phyloP scores from a whole-genome alignment of 2,888 invertebrate genomes.

The Cantharis nigra region DNA sequence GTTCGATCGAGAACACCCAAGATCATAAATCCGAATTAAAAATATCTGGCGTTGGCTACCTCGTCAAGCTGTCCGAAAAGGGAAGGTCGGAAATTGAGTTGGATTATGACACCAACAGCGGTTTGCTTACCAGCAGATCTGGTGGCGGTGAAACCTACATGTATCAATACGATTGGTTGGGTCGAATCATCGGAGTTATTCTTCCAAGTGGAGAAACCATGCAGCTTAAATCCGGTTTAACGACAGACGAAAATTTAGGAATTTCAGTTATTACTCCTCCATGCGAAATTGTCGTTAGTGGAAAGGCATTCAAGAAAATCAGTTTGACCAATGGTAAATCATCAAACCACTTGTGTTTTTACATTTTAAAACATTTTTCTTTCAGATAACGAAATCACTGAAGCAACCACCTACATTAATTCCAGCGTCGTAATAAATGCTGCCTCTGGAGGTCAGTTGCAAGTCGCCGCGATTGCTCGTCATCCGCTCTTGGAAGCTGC shows the following conservation, averaged over 20 bases:
- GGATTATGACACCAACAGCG: slow-evolving; percentile 88
- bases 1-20: slow-evolving; percentile 92
- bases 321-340: slow-evolving; percentile 59
- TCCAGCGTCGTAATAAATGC: slow-evolving; percentile 77
- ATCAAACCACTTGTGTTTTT: neutral
- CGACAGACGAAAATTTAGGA: slow-evolving; percentile 75
- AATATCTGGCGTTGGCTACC: slow-evolving; percentile 90
- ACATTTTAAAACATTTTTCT: too few relatives aligned
- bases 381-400: slow-evolving; percentile 69
- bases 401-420: slow-evolving; percentile 77
- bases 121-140: slow-evolving; percentile 82
- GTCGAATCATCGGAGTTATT: slow-evolving; percentile 83
- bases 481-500: slow-evolving; percentile 84
- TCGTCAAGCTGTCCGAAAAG: slow-evolving; percentile 86
- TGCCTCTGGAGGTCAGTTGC: slow-evolving; percentile 74
- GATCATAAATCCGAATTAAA: slow-evolving; percentile 90
- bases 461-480: slow-evolving; percentile 77
- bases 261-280: slow-evolving; percentile 65
- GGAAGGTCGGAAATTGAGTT: slow-evolving; percentile 87
- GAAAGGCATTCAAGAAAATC: slow-evolving; percentile 59
- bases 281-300: slow-evolving; percentile 48
- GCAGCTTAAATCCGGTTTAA: slow-evolving; percentile 76
- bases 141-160: slow-evolving; percentile 86
- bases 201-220: slow-evolving; percentile 91
- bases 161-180: slow-evolving; percentile 89